A percentile compares a stretch with the other conserved stretches of the same genome.
Conservation (phyloP, 2,888 invertebrate species). For the Heliconius charithonia region DNA sequence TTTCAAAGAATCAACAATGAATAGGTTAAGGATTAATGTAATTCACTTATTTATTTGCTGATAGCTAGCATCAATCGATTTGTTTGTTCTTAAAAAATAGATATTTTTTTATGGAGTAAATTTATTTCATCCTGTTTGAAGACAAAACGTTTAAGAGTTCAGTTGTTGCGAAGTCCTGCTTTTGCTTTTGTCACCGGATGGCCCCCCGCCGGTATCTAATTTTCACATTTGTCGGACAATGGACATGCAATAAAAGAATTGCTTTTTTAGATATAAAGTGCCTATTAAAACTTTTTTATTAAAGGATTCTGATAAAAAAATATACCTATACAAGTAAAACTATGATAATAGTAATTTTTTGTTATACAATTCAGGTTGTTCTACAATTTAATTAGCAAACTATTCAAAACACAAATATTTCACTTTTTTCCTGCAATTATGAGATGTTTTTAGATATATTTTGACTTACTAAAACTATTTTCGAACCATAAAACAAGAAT, state of each 20-base stretch:
- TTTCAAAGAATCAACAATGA: constrained; percentile 70
- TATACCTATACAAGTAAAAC: background rate
- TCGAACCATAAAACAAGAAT: no score
- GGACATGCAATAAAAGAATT: background rate
- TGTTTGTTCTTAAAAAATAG: constrained; percentile 23
- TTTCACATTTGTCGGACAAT: constrained; percentile 53
- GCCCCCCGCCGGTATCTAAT: constrained; percentile 71
- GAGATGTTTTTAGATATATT: no score
- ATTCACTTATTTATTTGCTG: constrained; percentile 56
- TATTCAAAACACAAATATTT: background rate
- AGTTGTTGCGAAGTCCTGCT: constrained; percentile 57
- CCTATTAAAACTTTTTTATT: background rate
- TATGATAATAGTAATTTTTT: background rate
- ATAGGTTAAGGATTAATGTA: constrained; percentile 66
- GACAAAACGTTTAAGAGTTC: constrained; percentile 37
- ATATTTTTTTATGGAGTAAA: constrained; percentile 25
- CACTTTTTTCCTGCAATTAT: no score
- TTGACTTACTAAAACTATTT: no score
- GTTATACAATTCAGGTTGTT: background rate
- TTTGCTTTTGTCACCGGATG: constrained; percentile 65
- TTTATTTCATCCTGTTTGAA: constrained; percentile 42
- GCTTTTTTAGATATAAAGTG: background rate
- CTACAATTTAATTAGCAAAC: background rate
- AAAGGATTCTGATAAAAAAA: background rate
- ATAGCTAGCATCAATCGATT: constrained; percentile 38